Base-by-base conservation (phyloP, 2,113 vertebrate genomes). In the Passer montanus region DNA sequence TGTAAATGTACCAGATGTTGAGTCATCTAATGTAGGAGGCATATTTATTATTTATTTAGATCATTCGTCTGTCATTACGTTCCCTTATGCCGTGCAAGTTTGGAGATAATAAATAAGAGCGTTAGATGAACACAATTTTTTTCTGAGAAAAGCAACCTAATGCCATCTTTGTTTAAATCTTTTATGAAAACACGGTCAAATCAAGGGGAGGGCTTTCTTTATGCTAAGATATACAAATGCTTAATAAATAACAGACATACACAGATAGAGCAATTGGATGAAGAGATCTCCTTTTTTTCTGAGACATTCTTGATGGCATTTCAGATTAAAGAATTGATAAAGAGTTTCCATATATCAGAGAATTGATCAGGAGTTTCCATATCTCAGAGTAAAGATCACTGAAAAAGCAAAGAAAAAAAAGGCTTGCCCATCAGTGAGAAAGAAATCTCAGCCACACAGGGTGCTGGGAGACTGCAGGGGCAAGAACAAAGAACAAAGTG, bases 1-100 rank as follows among this genome's bases (percentile, higher is more conserved):
- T 91, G 11, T 92, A 97, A 96, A 94, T 90, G 44, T 94, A 87
- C 79, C 97, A 97, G 93, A 96, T 97, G 82, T 96, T 94, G 73
- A 97, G 53, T 91, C 94, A 91, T 52, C 90, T 82, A 58, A 81
- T 6, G 16, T 94, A 73, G 84, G 59, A 94, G 13, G 10, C 15
- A 19, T 47, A 39, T 74, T 64, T 39, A 93, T 95, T 94, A 96
- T 90, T 97, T 96, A 94, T 96, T 97, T 83, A 93, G 74, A 88
- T 93, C 5, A 94, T 96, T 95, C 95, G 26, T 74, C 68, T 95
- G 27, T 86, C 74, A 84, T 91, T 92, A 55, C 44, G 63, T 80
- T 95, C 64, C 67, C 52, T 91, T 69, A 46, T 84, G 59, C 37
- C 18, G 37, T n/a, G 72, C 17, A 84, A 72, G 68, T 50, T 58